A percentile compares a stretch with the other conserved stretches of the same genome.
Conservation (phyloP, 2,888 invertebrate species). For the Trichopria drosophilae region DNA sequence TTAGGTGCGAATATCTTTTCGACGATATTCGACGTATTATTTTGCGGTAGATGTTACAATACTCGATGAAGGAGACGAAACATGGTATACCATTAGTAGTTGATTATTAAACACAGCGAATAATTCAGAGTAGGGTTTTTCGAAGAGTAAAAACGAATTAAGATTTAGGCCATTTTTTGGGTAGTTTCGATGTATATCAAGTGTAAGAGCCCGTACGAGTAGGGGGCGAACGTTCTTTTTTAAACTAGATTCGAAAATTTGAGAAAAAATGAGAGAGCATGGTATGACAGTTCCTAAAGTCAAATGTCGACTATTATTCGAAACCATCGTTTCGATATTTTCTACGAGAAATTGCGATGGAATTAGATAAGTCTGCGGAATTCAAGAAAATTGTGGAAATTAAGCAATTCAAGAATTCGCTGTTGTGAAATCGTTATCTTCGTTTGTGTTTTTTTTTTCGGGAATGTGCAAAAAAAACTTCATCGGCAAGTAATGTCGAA, state of each 20-base stretch:
- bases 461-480: no score
- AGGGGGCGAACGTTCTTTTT: constrained; percentile 32
- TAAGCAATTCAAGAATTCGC: no score
- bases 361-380: constrained; percentile 7
- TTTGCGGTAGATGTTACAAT: constrained; percentile 32
- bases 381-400: no score
- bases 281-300: constrained; percentile 45
- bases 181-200: no score
- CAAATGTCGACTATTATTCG: constrained; percentile 28
- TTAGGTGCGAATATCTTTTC: constrained; percentile 23
- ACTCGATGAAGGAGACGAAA: constrained; percentile 21
- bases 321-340: constrained; percentile 41
- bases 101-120: constrained; percentile 32
- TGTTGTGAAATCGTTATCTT: no score
- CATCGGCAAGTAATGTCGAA: no score
- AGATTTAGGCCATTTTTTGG: no score
- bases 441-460: no score
- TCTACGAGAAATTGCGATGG: constrained; percentile 38
- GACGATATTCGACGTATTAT: constrained; percentile 30
- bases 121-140: constrained; percentile 29
- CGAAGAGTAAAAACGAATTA: no score
- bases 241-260: no score
- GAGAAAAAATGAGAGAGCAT: constrained; percentile 45
- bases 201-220: constrained; percentile 12
- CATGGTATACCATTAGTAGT: constrained; percentile 38